A percentile compares a stretch with the other conserved stretches of the same genome.
Evolutionary conservation across 1,140 invertebrate genomes (phyloP).

Genomic region (Leptestheria dahalacensis): DNA sequence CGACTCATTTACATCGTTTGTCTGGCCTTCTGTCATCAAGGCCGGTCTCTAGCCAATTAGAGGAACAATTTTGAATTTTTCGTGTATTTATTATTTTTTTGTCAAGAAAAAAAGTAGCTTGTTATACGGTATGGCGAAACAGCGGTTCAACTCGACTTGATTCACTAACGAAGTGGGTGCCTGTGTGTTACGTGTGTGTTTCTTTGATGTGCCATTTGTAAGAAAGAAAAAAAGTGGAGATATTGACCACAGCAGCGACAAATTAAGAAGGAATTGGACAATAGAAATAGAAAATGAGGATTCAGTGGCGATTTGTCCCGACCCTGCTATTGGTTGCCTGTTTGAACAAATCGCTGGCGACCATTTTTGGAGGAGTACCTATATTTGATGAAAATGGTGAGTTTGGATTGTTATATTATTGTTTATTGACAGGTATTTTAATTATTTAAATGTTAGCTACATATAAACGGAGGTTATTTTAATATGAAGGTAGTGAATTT

Average conservation of each 20-base stretch:
- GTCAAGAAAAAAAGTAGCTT: too few relatives aligned
- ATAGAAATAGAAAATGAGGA: conserved; percentile 1
- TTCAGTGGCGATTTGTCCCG: background rate
- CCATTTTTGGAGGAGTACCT: conserved; percentile 13
- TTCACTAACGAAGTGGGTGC: too few relatives aligned
- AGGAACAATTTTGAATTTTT: background rate
- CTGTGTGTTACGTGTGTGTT: too few relatives aligned
- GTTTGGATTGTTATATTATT: too few relatives aligned
- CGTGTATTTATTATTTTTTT: background rate
- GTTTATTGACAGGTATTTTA: too few relatives aligned
- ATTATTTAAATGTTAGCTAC: too few relatives aligned
- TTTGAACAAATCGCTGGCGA: background rate
- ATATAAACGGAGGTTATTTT: too few relatives aligned
- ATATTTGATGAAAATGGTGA: conserved; percentile 16
- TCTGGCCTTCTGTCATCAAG: background rate
- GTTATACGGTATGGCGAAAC: background rate
- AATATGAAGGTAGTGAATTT: too few relatives aligned
- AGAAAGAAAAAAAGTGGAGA: background rate
- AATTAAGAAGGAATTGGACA: background rate
- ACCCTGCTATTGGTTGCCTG: background rate
- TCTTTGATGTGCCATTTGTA: too few relatives aligned
- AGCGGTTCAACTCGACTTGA: background rate
- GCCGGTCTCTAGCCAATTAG: background rate
- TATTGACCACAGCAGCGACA: background rate
- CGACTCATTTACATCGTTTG: background rate